A percentile compares a stretch with the other conserved stretches of the same genome.
Evolutionary conservation across 2,113 vertebrate genomes (phyloP).

Genomic region (Lepisosteus oculatus): DNA sequence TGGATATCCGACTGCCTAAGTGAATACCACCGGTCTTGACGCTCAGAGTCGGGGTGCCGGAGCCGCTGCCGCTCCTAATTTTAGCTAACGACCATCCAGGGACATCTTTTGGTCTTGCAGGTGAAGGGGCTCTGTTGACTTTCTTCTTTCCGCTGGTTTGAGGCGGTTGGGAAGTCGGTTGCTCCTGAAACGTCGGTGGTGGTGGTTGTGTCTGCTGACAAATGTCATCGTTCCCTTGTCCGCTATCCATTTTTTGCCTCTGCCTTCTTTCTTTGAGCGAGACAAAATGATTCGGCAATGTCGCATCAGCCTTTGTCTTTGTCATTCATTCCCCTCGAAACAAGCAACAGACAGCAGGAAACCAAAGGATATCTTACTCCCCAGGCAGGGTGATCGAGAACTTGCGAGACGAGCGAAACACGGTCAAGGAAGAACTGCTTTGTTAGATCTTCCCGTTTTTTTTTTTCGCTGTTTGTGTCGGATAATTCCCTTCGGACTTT

Average conservation of each 20-base stretch:
- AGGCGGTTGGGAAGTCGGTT: conserved; percentile 27
- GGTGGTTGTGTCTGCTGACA: conserved; percentile 43
- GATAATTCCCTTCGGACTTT: conserved; percentile 29
- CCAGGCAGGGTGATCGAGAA: not conserved
- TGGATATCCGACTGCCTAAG: conserved; percentile 60
- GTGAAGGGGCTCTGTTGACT: conserved; percentile 83
- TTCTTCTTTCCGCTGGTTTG: conserved; percentile 70
- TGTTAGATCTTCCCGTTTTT: not conserved
- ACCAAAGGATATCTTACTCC: conserved; percentile 33
- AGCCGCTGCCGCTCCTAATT: conserved; percentile 71
- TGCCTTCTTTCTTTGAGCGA: conserved; percentile 68
- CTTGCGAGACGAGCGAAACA: not conserved
- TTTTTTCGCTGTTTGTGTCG: conserved; percentile 10
- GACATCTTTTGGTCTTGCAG: conserved; percentile 84
- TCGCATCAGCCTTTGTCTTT: conserved; percentile 76
- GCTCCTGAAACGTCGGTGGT: conserved; percentile 38
- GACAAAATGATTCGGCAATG: conserved; percentile 60
- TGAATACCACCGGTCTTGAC: conserved; percentile 70
- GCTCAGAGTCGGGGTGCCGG: conserved; percentile 57
- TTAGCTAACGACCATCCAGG: conserved; percentile 83
- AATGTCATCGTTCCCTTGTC: conserved; percentile 52
- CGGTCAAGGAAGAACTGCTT: not conserved
- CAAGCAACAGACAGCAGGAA: conserved; percentile 24
- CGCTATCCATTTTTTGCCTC: conserved; percentile 69
- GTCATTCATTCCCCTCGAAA: conserved; percentile 72